Percentiles rank a stretch among this genome's conserved stretches.
These are phyloP conservation scores for Drosophila longiperda DNA, from an alignment of 2,888 invertebrate genomes.

Conservation along the genomic window DNA sequence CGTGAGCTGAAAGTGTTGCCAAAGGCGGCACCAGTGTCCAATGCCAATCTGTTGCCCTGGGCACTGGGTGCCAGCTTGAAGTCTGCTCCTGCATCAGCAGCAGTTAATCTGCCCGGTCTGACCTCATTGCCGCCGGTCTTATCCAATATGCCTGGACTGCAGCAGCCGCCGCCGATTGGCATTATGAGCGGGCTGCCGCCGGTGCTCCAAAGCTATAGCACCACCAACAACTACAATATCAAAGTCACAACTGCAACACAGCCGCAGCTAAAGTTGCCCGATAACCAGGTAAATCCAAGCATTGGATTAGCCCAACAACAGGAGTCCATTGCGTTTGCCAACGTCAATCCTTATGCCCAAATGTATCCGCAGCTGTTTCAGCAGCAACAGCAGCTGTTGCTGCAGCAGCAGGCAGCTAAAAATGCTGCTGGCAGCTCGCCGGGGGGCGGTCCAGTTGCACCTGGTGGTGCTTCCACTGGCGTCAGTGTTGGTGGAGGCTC, in stretches of 20 bases:
- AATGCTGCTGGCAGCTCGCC: slow-evolving; percentile 46
- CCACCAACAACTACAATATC: slow-evolving; percentile 73
- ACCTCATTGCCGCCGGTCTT: slow-evolving; percentile 14
- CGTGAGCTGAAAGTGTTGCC: slow-evolving; percentile 49
- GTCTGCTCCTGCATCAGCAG: slow-evolving; percentile 8
- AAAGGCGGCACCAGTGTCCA: neutral
- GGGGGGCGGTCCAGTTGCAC: slow-evolving; percentile 5
- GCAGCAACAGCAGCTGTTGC: slow-evolving; percentile 60
- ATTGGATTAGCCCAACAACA: slow-evolving; percentile 18
- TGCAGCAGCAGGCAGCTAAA: slow-evolving; percentile 54
- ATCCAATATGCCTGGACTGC: slow-evolving; percentile 21
- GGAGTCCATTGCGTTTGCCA: slow-evolving; percentile 81
- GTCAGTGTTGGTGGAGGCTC: neutral
- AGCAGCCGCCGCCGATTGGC: slow-evolving; percentile 30
- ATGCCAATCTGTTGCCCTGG: slow-evolving; percentile 51
- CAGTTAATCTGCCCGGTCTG: slow-evolving; percentile 15
- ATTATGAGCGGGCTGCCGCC: slow-evolving; percentile 46
- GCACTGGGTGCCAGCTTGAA: slow-evolving; percentile 10
- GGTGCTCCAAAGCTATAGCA: slow-evolving; percentile 67
- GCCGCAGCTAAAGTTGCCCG: slow-evolving; percentile 22
- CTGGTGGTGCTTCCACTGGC: neutral
- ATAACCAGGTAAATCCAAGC: slow-evolving; percentile 17
- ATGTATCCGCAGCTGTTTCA: slow-evolving; percentile 82
- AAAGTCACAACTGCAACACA: slow-evolving; percentile 28
- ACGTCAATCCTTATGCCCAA: slow-evolving; percentile 81